These are phyloP conservation scores for Tethya wilhelma DNA, from an alignment of 37 sponge, comb jelly and placozoan species.

Conservation along the genomic window DNA sequence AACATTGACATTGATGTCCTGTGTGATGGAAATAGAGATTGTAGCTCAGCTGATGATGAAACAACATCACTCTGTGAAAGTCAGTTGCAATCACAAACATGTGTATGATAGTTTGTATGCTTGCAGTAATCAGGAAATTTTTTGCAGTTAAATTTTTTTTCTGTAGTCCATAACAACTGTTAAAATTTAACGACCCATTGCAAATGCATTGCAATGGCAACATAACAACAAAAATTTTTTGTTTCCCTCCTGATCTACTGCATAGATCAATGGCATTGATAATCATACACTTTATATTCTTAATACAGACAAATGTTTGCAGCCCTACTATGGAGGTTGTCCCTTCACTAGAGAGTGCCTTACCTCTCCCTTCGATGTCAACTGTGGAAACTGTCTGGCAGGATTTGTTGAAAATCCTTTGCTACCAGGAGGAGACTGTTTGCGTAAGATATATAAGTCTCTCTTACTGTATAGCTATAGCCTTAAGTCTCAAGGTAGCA, in stretches of 20 bases:
- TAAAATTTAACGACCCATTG: too few species aligned
- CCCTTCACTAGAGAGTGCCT: neutral
- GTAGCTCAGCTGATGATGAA: constrained; percentile 10
- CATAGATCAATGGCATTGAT: too few species aligned
- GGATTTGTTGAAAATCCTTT: constrained; percentile 22
- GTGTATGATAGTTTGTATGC: neutral
- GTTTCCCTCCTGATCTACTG: too few species aligned
- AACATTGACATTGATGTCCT: neutral
- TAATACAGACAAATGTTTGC: constrained; percentile 14
- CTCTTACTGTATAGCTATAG: too few species aligned
- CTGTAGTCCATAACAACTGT: too few species aligned
- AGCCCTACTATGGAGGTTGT: constrained; percentile 19
- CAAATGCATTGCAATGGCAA: too few species aligned
- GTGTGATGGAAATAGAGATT: constrained; percentile 16
- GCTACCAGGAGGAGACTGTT: too few species aligned
- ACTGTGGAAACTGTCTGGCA: neutral
- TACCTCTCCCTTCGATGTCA: neutral
- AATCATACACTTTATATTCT: neutral
- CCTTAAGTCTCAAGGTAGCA: too few species aligned
- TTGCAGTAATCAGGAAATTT: too few species aligned
- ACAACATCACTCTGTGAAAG: constrained; percentile 14
- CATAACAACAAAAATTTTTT: too few species aligned
- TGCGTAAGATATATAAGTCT: too few species aligned
- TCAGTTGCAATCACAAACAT: neutral
- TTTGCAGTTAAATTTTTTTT: too few species aligned